phyloP scores from a whole-genome alignment of 1,140 invertebrate genomes.

The Anoplolepis gracilipes region DNA sequence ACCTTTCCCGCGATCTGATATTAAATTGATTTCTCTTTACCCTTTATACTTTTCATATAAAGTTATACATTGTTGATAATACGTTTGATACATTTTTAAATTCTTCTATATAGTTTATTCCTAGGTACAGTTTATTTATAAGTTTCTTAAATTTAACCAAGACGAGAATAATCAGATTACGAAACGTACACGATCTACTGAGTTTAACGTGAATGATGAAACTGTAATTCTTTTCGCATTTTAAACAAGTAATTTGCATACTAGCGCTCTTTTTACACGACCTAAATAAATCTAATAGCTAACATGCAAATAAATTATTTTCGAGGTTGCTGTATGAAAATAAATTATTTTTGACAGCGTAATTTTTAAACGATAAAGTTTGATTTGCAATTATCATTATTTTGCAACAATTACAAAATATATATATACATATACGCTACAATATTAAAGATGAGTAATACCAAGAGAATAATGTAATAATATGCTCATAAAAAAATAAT shows the following conservation, averaged over 20 bases:
- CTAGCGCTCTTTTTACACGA: background rate
- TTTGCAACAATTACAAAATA: background rate
- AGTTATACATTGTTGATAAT: background rate
- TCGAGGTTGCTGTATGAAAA: too few relatives aligned
- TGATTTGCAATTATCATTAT: too few relatives aligned
- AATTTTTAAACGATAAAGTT: background rate
- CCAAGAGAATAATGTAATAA: background rate
- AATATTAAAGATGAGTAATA: background rate
- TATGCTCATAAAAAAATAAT: background rate
- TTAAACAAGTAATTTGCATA: background rate
- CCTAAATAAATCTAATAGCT: background rate
- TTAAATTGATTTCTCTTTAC: background rate
- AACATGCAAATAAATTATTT: background rate
- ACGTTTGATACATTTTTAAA: background rate
- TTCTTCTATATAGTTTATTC: background rate
- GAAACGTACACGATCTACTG: background rate
- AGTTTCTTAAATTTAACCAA: background rate
- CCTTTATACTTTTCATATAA: background rate
- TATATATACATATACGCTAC: background rate
- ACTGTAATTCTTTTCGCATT: background rate
- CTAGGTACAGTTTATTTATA: background rate
- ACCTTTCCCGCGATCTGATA: slow-evolving; percentile 19
- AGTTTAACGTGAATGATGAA: background rate
- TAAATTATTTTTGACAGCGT: background rate
- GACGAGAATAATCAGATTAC: background rate